Percentiles rank a stretch among this genome's conserved stretches.
Conservation (phyloP, 2,113 vertebrate species). For the Microcebus tavaratra region DNA sequence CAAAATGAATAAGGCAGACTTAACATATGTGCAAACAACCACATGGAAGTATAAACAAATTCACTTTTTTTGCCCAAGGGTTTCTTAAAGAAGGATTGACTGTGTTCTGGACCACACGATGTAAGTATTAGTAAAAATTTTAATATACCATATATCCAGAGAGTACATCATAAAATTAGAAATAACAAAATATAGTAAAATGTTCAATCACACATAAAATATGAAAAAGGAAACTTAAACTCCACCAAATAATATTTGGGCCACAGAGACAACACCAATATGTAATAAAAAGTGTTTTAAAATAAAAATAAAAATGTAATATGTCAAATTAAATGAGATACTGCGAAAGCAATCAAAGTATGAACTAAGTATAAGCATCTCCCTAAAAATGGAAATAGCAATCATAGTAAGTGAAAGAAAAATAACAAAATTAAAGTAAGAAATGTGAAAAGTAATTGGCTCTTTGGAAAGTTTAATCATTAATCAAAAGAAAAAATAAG, state of each 20-base stretch:
- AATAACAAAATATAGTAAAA: conserved; percentile 25
- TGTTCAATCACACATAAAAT: neutral
- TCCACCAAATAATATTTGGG: neutral
- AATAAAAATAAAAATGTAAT: neutral
- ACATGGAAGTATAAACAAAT: neutral
- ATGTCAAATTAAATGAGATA: neutral
- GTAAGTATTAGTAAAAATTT: neutral
- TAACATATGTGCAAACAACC: neutral
- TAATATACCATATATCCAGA: neutral
- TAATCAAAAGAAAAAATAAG: neutral
- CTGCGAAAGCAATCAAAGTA: neutral
- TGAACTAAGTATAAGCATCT: neutral
- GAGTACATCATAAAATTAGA: neutral
- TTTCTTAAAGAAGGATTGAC: conserved; percentile 29
- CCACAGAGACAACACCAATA: neutral
- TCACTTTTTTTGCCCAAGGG: neutral
- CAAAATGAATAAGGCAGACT: conserved; percentile 19
- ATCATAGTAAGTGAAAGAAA: neutral
- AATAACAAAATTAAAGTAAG: neutral
- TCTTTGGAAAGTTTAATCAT: conserved; percentile 7
- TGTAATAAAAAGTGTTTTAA: neutral
- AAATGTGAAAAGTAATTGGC: neutral
- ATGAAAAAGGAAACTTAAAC: neutral
- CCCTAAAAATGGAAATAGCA: neutral
- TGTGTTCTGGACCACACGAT: neutral